Evolutionary conservation across 1,140 invertebrate genomes (phyloP).

Genomic region (Dysdera silvatica): DNA sequence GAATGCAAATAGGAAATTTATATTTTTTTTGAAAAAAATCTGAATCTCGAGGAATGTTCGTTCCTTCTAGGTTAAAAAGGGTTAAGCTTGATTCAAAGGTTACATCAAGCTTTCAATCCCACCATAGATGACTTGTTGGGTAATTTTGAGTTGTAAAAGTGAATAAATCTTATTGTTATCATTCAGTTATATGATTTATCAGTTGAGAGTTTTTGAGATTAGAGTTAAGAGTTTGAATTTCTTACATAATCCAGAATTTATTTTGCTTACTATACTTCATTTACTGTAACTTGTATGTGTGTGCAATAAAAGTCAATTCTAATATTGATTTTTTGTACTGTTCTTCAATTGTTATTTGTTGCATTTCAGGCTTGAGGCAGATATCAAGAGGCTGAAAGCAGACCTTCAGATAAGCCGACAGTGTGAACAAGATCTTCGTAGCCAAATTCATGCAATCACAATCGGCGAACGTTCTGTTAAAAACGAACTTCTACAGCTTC

Average conservation of each 20-base stretch:
- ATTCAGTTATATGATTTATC: too few species aligned
- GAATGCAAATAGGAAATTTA: too few species aligned
- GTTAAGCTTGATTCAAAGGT: too few species aligned
- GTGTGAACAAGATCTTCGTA: constrained; percentile 71
- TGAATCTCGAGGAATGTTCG: too few species aligned
- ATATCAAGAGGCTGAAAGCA: constrained; percentile 69
- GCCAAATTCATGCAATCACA: constrained; percentile 61
- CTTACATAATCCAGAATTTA: constrained; percentile 6
- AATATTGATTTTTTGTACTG: neutral
- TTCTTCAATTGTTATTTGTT: neutral
- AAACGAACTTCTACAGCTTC: constrained; percentile 64
- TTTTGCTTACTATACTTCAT: neutral
- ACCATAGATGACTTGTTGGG: too few species aligned
- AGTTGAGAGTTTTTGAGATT: too few species aligned
- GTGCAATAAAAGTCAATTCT: neutral
- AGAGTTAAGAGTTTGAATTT: constrained; percentile 22
- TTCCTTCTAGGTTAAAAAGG: too few species aligned
- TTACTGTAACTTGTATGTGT: too few species aligned
- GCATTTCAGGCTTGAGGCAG: constrained; percentile 52
- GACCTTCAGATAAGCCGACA: constrained; percentile 63
- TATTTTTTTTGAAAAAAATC: too few species aligned
- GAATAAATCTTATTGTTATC: too few species aligned
- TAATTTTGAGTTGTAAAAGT: too few species aligned
- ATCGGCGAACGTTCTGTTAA: constrained; percentile 63
- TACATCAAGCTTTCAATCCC: too few species aligned